Conservation (phyloP, 1,140 invertebrate species). For the Orchesella cincta region DNA sequence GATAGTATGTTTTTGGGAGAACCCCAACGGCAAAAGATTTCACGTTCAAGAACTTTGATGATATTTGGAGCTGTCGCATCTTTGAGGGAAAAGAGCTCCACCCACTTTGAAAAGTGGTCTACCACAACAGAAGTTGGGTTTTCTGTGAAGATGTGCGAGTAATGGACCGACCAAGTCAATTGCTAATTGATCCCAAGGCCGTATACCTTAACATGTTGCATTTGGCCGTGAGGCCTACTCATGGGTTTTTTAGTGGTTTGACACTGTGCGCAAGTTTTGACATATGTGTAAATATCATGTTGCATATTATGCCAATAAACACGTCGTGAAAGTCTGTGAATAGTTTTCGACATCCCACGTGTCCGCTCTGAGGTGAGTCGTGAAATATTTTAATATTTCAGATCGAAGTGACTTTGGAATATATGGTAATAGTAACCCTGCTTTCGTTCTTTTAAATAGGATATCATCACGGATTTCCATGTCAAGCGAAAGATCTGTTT, state of each 20-base stretch:
- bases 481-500: neutral
- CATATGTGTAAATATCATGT: conserved; percentile 31
- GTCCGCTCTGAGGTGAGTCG: neutral
- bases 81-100: conserved; percentile 47
- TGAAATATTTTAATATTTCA: conserved; percentile 28
- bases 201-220: neutral
- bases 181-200: conserved; percentile 49
- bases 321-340: neutral
- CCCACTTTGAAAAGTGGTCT: conserved; percentile 51
- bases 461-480: neutral
- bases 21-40: conserved; percentile 52
- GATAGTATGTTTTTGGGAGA: conserved; percentile 47
- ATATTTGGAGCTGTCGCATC: conserved; percentile 36
- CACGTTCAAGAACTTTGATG: conserved; percentile 40
- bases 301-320: conserved; percentile 25
- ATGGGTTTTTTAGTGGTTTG: conserved; percentile 17
- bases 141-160: conserved; percentile 38
- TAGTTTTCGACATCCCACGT: conserved; percentile 31
- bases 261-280: conserved; percentile 12
- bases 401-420: conserved; percentile 17
- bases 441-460: neutral
- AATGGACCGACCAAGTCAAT: conserved; percentile 50
- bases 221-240: neutral
- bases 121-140: conserved; percentile 46
- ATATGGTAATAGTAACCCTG: conserved; percentile 2